A percentile compares a stretch with the other conserved stretches of the same genome.
phyloP scores from a whole-genome alignment of 2,888 invertebrate species.

The Platynereis dumerilii region DNA sequence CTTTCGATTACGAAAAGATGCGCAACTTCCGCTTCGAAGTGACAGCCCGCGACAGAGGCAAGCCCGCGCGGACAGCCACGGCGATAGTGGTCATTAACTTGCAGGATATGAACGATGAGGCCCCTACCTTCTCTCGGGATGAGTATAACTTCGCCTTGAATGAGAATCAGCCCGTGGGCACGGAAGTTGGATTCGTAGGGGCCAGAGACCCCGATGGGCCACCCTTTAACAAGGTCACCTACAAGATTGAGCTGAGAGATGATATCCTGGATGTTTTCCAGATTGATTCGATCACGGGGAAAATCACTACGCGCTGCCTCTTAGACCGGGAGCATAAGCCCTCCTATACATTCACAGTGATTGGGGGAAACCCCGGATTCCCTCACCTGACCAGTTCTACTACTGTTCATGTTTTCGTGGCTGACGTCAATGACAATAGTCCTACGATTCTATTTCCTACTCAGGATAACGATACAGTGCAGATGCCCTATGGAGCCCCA shows the following conservation, averaged over 20 bases:
- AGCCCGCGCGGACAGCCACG: slow-evolving; percentile 43
- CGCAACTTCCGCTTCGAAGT: slow-evolving; percentile 45
- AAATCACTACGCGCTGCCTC: slow-evolving; percentile 82
- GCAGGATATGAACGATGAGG: slow-evolving; percentile 51
- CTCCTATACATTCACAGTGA: slow-evolving; percentile 32
- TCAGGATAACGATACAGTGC: slow-evolving; percentile 17
- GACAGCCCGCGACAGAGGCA: slow-evolving; percentile 50
- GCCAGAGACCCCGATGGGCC: slow-evolving; percentile 33
- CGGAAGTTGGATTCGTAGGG: slow-evolving; percentile 33
- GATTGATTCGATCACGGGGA: slow-evolving; percentile 82
- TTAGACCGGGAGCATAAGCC: slow-evolving; percentile 34
- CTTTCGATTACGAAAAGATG: slow-evolving; percentile 33
- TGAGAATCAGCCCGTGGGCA: slow-evolving; percentile 34
- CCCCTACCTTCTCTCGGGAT: slow-evolving; percentile 42
- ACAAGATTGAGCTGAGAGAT: slow-evolving; percentile 18
- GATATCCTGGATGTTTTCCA: slow-evolving; percentile 74
- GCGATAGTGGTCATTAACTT: slow-evolving; percentile 45
- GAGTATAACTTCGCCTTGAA: slow-evolving; percentile 32
- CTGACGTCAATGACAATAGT: slow-evolving; percentile 27
- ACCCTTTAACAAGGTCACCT: slow-evolving; percentile 31
- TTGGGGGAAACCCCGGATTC: slow-evolving; percentile 33
- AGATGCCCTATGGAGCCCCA: slow-evolving; percentile 21
- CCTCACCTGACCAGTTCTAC: slow-evolving; percentile 26
- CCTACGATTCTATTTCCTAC: slow-evolving; percentile 30
- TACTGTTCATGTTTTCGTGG: slow-evolving; percentile 22